Conservation (phyloP, 1,140 invertebrate genomes). For the Brachionus sp. region DNA sequence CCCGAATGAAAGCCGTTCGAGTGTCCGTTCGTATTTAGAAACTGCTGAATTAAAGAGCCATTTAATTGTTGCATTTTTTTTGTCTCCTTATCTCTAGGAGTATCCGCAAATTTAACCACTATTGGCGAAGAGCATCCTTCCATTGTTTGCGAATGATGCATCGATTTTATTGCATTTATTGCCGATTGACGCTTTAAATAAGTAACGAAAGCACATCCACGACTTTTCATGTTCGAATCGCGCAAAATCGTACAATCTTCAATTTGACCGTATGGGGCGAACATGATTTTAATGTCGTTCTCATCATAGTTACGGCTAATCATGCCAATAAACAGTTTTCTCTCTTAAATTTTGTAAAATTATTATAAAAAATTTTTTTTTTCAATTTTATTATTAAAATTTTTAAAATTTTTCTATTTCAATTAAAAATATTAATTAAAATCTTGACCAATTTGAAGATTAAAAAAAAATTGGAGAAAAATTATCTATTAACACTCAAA, state of each 20-base stretch:
- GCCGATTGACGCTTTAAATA: slow-evolving; percentile 92
- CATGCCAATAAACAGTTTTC: slow-evolving; percentile 46
- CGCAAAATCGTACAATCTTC: slow-evolving; percentile 39
- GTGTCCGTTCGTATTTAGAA: slow-evolving; percentile 52
- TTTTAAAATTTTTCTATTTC: no score
- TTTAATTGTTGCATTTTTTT: slow-evolving; percentile 99
- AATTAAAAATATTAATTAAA: no score
- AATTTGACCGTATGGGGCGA: slow-evolving; percentile 28
- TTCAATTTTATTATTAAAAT: no score
- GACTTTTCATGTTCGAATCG: slow-evolving; percentile 12
- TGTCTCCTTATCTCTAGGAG: slow-evolving; percentile 96
- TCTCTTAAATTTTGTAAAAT: neutral
- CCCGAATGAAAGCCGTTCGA: neutral
- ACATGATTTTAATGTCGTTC: slow-evolving; percentile 22
- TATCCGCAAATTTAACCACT: slow-evolving; percentile 99
- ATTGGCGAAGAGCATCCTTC: slow-evolving; percentile 66
- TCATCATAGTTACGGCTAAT: slow-evolving; percentile 12
- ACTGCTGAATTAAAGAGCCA: slow-evolving; percentile 91
- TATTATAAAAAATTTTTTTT: no score
- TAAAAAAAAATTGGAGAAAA: no score
- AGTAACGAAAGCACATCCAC: slow-evolving; percentile 93
- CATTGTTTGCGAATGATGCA: slow-evolving; percentile 97
- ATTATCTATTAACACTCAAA: no score
- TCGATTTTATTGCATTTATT: slow-evolving; percentile 88
- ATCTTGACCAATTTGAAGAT: no score